Conservation (phyloP, 2,113 vertebrate species). For the Anthoscopus minutus region DNA sequence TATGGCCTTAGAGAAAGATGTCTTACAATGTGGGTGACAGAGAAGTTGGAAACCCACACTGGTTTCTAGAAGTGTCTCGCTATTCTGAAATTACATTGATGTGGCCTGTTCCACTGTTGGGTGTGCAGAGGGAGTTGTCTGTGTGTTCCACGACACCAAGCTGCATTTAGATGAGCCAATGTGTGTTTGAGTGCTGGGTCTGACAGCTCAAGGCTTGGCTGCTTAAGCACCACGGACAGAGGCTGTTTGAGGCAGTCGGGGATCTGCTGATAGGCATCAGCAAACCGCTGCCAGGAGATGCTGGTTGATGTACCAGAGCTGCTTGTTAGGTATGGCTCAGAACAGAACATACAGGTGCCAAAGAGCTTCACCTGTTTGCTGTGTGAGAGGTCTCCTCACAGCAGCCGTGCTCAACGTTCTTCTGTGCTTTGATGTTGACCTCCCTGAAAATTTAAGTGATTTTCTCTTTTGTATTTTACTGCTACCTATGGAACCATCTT, state of each 20-base stretch:
- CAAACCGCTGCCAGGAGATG: neutral
- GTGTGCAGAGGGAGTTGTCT: neutral
- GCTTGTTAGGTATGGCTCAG: neutral
- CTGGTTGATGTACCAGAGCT: neutral
- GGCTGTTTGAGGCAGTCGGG: neutral
- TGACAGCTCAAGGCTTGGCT: neutral
- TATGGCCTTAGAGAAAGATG: neutral
- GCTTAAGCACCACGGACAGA: constrained; percentile 37
- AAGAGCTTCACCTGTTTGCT: neutral
- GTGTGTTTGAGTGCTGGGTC: neutral
- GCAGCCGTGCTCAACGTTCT: neutral
- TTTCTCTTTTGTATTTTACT: neutral
- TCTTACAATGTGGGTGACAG: neutral
- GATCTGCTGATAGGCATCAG: fast-evolving
- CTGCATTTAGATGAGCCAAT: fast-evolving
- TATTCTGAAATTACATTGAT: fast-evolving
- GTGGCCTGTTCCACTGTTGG: neutral
- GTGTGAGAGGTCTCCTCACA: neutral
- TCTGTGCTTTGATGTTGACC: neutral
- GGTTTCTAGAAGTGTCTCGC: neutral
- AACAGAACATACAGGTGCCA: neutral
- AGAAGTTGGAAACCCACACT: neutral
- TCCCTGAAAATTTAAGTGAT: neutral
- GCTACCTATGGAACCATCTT: neutral
- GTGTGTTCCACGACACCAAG: fast-evolving